phyloP scores from a whole-genome alignment of 2,888 invertebrate genomes.

The Caenorhabditis doughertyi region DNA sequence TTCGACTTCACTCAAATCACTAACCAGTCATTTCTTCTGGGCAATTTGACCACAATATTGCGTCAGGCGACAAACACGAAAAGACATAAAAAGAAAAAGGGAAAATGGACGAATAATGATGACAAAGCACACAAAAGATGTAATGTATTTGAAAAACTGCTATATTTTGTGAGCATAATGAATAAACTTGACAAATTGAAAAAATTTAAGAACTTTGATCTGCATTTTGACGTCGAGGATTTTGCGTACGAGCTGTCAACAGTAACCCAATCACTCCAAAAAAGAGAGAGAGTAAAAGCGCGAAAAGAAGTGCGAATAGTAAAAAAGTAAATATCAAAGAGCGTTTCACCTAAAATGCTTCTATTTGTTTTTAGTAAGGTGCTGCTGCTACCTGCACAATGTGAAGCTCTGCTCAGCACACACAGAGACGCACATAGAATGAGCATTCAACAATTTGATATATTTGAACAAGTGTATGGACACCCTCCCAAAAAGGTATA shows the following conservation, averaged over 20 bases:
- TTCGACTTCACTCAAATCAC: background rate
- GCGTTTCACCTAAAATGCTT: background rate
- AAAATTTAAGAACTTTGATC: background rate
- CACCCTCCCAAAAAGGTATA: constrained; percentile 7
- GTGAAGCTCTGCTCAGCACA: constrained; percentile 7
- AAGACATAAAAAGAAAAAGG: background rate
- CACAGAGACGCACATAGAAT: background rate
- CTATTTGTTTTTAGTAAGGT: constrained; percentile 49
- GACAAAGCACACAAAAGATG: constrained; percentile 26
- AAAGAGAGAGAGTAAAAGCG: background rate
- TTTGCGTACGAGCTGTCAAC: background rate
- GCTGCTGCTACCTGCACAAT: constrained; percentile 32
- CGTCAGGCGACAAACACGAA: constrained; percentile 21
- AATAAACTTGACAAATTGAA: too few species aligned
- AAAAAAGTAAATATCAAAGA: constrained; percentile 52
- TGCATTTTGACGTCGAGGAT: background rate
- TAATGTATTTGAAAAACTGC: too few species aligned
- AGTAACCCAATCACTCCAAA: background rate
- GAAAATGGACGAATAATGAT: constrained; percentile 27
- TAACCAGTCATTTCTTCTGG: constrained; percentile 16
- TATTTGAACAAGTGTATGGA: constrained; percentile 46
- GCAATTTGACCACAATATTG: constrained; percentile 46
- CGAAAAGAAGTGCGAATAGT: constrained; percentile 35
- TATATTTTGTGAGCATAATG: too few species aligned
- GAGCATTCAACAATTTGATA: constrained; percentile 41